A percentile compares a stretch with the other conserved stretches of the same genome.
Conservation (phyloP, 1,140 invertebrate species). For the Neodiprion lecontei region DNA sequence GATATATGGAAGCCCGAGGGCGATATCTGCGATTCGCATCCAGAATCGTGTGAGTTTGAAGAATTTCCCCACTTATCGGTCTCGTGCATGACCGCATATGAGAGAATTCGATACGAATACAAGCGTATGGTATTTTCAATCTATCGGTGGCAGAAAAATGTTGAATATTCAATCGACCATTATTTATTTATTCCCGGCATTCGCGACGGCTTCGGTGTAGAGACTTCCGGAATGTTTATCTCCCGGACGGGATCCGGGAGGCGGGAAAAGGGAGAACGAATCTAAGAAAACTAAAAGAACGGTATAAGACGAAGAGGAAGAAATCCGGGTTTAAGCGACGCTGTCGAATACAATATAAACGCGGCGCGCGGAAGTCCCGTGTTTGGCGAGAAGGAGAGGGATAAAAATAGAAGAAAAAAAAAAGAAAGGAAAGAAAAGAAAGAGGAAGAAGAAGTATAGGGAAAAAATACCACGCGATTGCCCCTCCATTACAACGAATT, state of each 20-base stretch:
- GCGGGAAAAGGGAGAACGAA: too few species aligned
- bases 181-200: conserved; percentile 10
- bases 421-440: background rate
- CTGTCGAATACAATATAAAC: too few species aligned
- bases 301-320: too few species aligned
- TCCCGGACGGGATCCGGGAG: too few species aligned
- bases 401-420: background rate
- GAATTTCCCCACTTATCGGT: conserved; percentile 63
- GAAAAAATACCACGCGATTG: too few species aligned
- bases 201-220: background rate
- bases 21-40: too few species aligned
- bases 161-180: conserved; percentile 47
- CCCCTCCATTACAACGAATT: background rate
- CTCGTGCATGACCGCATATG: conserved; percentile 55
- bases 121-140: conserved; percentile 18
- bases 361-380: too few species aligned
- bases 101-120: conserved; percentile 56
- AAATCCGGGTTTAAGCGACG: too few species aligned
- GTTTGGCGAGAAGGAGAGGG: background rate
- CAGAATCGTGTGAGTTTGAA: conserved; percentile 46
- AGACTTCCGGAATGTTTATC: background rate
- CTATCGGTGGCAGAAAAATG: conserved; percentile 32
- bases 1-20: too few species aligned
- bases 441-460: background rate
- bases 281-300: too few species aligned